Evolutionary conservation across 2,113 vertebrate species (phyloP), one percentile per base, ranked within the genome.

Genomic region (Dicrurus megarhynchus): DNA sequence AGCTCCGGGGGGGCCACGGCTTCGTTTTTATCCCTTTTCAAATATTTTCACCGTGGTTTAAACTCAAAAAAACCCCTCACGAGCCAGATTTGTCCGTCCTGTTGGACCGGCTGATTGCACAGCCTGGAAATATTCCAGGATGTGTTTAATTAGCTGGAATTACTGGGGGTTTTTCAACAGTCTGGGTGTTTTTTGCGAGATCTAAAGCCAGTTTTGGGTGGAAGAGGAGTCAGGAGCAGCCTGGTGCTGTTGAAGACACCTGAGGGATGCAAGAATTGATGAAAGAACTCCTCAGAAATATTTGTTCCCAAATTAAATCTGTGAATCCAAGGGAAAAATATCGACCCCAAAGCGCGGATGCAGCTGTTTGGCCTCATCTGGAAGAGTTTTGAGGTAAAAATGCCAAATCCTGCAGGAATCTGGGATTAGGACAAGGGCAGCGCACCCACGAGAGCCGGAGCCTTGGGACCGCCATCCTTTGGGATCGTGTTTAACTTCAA

Each of bases 111-210:
- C 57, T 20, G 76, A 89, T 56, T 61, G 57, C 75, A 57, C 59
- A 64, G 57, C 12, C 35, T 69, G 46, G 75, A 56, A 83, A 88
- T n/a, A 24, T 0, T 7, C 67, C 50, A 37, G 46, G 84, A 89
- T 87, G 55, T 74, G 46, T 57, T 90, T 63, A 26, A 91, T 94
- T 74, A 84, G 44, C 52, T 56, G 60, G 47, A 52, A 86, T 90
- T 35, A 21, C 8, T 3, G 59, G 42, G 42, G 81, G n/a, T 49
- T 82, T 91, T 44, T 35, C 44, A 56, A 24, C 15, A 56, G 37
- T 9, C 21, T 77, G 44, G 27, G 13, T 20, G 14, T 2, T 68
- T 80, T 69, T 57, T 52, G 37, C 22, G 70, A 69, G 49, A 37
- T 57, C 28, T 71, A 19, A 87, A 74, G 39, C 2, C 59, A 28